Evolutionary conservation across 2,113 vertebrate genomes (phyloP), one percentile per base, ranked within the genome.

Genomic region (Leptocoma aspasia): DNA sequence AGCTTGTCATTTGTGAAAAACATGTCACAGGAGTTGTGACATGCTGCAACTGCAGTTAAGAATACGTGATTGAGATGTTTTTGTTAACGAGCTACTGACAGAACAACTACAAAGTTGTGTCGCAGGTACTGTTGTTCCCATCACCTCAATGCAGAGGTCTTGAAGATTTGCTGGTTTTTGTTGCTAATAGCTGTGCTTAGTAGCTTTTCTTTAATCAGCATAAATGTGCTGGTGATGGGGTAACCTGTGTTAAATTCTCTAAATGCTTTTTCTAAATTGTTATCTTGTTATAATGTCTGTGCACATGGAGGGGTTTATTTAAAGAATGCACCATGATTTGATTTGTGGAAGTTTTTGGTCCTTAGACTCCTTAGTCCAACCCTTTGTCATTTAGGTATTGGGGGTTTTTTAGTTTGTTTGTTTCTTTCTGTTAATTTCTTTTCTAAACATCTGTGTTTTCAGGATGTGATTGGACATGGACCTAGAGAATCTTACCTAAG

Each of bases 381-480:
- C 13, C 60, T 56, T 70, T 41, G 13, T 39, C 61, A 49, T 64
- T 73, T 42, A 75, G 26, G 9, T 59, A 1, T n/a, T 65, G 28
- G 9, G 1, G 5, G 0, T 39, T 78, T 68, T 37, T n/a, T 52
- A n/a, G n/a, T n/a, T n/a, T 0, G 0, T 15, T 28, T n/a, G 9
- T 33, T 80, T 50, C 2, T 35, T 83, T 81, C 41, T 47, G 5
- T 77, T 79, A 2, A 42, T 82, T 85, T 72, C 8, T 91, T 90
- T 75, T 65, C 16, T 50, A 45, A 71, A 63, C 9, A 3, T 56
- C 6, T 1, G 4, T 4, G 0, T 72, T 80, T 83, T 80, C 68
- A 77, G 50, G 6, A 21, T 42, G 24, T 0, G 2, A 22, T 42
- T 76, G 23, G 21, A 76, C 33, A 26, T 9, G 9, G 6, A 88